Evolutionary conservation across 2,797 vertebrate species (phyloP).

Genomic region (Cynodonichthys magdalenae): DNA sequence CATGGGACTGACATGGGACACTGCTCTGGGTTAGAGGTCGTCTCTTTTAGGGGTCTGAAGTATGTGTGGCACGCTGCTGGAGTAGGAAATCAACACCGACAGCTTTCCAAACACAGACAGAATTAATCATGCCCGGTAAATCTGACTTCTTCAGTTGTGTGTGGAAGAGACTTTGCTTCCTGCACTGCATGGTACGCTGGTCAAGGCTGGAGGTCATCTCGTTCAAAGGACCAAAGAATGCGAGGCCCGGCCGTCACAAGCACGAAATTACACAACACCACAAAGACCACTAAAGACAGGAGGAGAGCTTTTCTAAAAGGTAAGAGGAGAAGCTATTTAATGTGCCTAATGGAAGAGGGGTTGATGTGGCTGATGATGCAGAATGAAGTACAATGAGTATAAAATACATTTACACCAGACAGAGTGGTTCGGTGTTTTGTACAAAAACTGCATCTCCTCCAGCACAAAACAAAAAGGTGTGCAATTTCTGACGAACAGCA

Average conservation of each 20-base stretch:
- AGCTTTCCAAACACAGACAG: slow-evolving; percentile 38
- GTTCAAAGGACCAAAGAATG: slow-evolving; percentile 69
- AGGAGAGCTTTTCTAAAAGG: slow-evolving; percentile 50
- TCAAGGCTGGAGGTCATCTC: slow-evolving; percentile 69
- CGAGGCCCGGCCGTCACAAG: slow-evolving; percentile 46
- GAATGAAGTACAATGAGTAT: slow-evolving; percentile 22
- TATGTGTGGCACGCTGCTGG: slow-evolving; percentile 62
- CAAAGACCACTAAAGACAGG: slow-evolving; percentile 35
- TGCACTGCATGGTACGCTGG: slow-evolving; percentile 59
- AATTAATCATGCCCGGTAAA: slow-evolving; percentile 35
- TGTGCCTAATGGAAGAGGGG: slow-evolving; percentile 16
- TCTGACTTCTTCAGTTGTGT: slow-evolving; percentile 46
- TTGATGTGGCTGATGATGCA: slow-evolving; percentile 19
- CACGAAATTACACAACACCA: slow-evolving; percentile 35
- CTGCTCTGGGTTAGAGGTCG: slow-evolving; percentile 63
- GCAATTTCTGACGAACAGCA: slow-evolving; percentile 29
- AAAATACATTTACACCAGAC: slow-evolving; percentile 27
- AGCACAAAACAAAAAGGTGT: slow-evolving; percentile 13
- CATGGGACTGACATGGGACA: slow-evolving; percentile 38
- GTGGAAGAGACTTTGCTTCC: slow-evolving; percentile 58
- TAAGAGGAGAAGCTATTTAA: slow-evolving; percentile 32
- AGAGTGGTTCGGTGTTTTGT: slow-evolving; percentile 2
- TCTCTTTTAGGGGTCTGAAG: slow-evolving; percentile 49
- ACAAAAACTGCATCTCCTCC: slow-evolving; percentile 6
- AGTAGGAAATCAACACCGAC: slow-evolving; percentile 58